Conservation (phyloP, 2,797 vertebrate genomes). For the Dryobates pubescens region DNA sequence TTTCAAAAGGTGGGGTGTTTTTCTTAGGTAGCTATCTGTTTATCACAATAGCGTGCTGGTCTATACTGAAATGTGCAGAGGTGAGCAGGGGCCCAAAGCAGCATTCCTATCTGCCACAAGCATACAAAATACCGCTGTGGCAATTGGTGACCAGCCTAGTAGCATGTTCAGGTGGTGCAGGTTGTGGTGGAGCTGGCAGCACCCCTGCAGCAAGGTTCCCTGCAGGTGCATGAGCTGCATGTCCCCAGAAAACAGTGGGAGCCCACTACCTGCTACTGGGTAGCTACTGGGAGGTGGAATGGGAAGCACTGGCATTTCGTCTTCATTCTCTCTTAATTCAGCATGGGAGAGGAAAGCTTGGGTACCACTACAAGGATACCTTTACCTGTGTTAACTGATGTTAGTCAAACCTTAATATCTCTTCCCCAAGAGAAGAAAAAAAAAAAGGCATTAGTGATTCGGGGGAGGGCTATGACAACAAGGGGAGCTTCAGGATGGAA, state of each 20-base stretch:
- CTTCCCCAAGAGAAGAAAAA: not conserved
- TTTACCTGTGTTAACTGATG: not conserved
- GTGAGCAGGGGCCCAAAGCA: not conserved
- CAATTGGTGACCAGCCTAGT: rapidly evolving
- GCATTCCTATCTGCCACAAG: rapidly evolving
- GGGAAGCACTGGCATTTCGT: not conserved
- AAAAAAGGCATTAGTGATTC: not conserved
- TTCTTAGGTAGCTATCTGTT: not conserved
- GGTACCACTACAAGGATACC: rapidly evolving
- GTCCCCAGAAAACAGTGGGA: not conserved
- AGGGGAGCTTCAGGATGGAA: not conserved
- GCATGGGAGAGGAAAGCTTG: not conserved
- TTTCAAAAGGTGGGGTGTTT: not conserved
- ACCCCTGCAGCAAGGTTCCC: rapidly evolving
- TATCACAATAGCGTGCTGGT: not conserved
- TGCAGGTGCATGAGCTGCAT: rapidly evolving
- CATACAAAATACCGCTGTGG: rapidly evolving
- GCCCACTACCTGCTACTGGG: not conserved
- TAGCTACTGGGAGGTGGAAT: not conserved
- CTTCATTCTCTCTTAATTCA: not conserved
- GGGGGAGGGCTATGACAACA: not conserved
- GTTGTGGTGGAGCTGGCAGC: rapidly evolving
- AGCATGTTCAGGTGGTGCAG: not conserved
- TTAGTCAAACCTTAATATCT: not conserved
- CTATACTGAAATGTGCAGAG: not conserved